Conservation (phyloP, 2,113 vertebrate species). For the Pterocles orientalis region DNA sequence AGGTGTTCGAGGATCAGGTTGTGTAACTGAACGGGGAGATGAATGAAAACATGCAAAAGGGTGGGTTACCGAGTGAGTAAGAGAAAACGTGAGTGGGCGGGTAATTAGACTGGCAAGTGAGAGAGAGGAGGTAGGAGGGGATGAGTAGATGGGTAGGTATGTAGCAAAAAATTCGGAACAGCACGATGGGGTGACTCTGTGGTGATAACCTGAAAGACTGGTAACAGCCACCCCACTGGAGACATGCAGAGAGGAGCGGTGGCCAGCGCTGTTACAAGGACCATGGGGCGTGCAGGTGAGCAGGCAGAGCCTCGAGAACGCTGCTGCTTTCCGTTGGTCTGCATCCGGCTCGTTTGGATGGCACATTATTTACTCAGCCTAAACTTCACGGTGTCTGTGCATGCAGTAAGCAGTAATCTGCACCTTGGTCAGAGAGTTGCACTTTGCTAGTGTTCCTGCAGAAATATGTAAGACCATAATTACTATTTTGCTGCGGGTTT, state of each 20-base stretch:
- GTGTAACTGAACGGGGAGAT: neutral
- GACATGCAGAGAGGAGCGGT: neutral
- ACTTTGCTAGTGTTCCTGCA: neutral
- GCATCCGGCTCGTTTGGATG: neutral
- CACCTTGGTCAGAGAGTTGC: neutral
- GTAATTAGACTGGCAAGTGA: slow-evolving; percentile 34
- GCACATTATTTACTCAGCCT: accelerated
- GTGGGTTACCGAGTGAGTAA: slow-evolving; percentile 41
- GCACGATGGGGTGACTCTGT: neutral
- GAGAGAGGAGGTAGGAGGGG: slow-evolving; percentile 40
- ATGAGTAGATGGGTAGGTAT: slow-evolving; percentile 35
- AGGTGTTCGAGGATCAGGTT: neutral
- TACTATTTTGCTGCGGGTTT: accelerated
- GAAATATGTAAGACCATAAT: accelerated
- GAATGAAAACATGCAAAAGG: slow-evolving; percentile 10
- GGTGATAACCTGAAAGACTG: neutral
- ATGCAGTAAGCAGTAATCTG: accelerated
- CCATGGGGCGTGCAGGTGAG: neutral
- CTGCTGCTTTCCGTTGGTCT: neutral
- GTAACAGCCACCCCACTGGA: neutral
- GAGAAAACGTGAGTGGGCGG: slow-evolving; percentile 50
- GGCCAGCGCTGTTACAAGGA: neutral
- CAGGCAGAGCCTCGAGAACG: neutral
- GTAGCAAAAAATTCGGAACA: slow-evolving; percentile 5
- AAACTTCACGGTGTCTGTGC: neutral